Evolutionary conservation across 2,797 vertebrate species (phyloP), one percentile per base, ranked within the genome.

Genomic region (Acrossocheilus fasciatus): DNA sequence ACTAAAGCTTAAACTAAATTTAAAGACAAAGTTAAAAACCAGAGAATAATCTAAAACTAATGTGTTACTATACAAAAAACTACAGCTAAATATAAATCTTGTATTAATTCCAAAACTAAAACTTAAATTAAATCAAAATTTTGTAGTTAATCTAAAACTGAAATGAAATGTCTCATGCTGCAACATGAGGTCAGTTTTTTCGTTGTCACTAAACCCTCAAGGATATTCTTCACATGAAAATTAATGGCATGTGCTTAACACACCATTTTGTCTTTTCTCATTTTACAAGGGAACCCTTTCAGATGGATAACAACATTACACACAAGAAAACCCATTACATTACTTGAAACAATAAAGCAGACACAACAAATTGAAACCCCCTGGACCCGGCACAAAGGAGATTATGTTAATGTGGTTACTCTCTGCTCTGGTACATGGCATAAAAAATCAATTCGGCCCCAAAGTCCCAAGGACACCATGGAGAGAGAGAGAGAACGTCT

Each of bases 371-470:
- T 74, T 85, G 86, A 87, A 89, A 86, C 81, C 85, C 87, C 76
- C 34, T 91, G 88, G 86, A 89, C 78, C 30, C 39, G 73, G 20
- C 68, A 85, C 84, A 87, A 89, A 88, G 81, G 59, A 83, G 86
- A 88, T 88, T 86, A 89, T 88, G 84, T 81, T 85, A 89, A 91
- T 87, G 77, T 84, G 36, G 82, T 88, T 88, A 76, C 59, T 86
- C 80, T 54, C 39, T 47, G 54, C 81, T 69, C 79, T 84, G 75
- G 69, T 81, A 73, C 84, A 87, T 45, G 66, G 73, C 81, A 72
- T 82, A 81, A 84, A 87, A 69, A 91, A 89, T 87, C 83, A 74
- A 84, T 87, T 84, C 52, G 9, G 36, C 45, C 74, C 54, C 62
- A 83, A 75, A 62, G 77, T 85, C 76, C 75, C 76, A 83, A 87